These are phyloP conservation scores for Charadrius vociferus DNA, from an alignment of 2,113 vertebrate species.

Conservation along the genomic window DNA sequence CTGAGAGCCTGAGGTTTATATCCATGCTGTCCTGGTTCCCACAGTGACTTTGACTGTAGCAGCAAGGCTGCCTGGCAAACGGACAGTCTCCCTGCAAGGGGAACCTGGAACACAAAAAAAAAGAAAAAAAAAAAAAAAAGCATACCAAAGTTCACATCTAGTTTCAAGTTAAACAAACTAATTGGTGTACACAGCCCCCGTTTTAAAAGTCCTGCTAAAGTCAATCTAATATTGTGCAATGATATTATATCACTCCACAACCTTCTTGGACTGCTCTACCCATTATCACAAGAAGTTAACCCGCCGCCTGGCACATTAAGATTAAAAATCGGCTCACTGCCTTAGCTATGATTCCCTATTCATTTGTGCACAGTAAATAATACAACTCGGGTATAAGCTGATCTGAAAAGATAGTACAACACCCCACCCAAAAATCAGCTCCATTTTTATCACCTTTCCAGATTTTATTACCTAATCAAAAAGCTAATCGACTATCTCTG, in stretches of 20 bases:
- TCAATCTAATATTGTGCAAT: not conserved
- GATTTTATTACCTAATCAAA: conserved; percentile 17
- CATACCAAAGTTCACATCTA: not conserved
- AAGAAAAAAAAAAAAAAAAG: not conserved
- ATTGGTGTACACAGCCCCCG: not conserved
- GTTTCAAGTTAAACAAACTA: conserved; percentile 19
- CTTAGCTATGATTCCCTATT: not conserved
- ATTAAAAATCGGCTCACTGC: not conserved
- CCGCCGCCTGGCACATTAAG: not conserved
- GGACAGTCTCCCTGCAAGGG: not conserved
- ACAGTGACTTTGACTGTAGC: not conserved
- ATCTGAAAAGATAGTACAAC: conserved; percentile 1
- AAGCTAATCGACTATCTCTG: not conserved
- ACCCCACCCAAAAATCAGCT: conserved; percentile 10
- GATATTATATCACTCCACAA: not conserved
- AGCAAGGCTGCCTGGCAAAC: not conserved
- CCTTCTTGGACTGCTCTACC: not conserved
- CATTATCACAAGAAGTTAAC: not conserved
- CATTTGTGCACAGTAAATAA: not conserved
- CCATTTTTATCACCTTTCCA: conserved; percentile 33
- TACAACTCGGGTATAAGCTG: not conserved
- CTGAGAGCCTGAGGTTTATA: not conserved
- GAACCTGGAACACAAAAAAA: not conserved
- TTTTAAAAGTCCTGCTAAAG: not conserved
- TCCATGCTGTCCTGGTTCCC: not conserved